Percentiles rank a stretch among this genome's conserved stretches.
Evolutionary conservation across 2,888 invertebrate genomes (phyloP).

Genomic region (Temnothorax unifasciatus): DNA sequence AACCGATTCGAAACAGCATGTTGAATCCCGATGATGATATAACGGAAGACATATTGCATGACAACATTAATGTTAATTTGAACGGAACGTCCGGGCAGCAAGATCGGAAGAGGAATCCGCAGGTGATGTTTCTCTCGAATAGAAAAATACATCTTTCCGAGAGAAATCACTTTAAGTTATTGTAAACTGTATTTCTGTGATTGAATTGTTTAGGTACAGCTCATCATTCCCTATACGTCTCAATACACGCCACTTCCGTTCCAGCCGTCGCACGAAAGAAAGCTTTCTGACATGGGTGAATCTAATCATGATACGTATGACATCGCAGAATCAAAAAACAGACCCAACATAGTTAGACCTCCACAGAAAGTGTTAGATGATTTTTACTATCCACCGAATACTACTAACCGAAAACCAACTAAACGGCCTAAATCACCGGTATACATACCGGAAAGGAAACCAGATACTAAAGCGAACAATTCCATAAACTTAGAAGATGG

Average conservation of each 20-base stretch:
- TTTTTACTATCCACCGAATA: conserved; percentile 62
- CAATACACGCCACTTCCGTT: conserved; percentile 88
- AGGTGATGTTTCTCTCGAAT: conserved; percentile 71
- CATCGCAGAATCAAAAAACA: conserved; percentile 79
- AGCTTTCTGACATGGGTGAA: conserved; percentile 65
- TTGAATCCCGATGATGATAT: too few species aligned
- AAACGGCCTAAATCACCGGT: conserved; percentile 76
- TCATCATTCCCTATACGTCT: conserved; percentile 93
- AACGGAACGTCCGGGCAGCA: conserved; percentile 59
- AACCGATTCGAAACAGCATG: too few species aligned
- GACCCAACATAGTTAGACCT: conserved; percentile 56
- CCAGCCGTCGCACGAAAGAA: conserved; percentile 77
- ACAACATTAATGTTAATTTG: not conserved
- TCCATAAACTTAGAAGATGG: conserved; percentile 89
- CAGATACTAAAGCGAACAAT: conserved; percentile 83
- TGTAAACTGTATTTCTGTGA: not conserved
- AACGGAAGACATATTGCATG: not conserved
- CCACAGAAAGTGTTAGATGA: conserved; percentile 64
- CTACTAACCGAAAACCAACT: not conserved
- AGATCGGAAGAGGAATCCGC: conserved; percentile 78
- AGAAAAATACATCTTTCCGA: not conserved
- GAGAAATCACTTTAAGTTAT: not conserved
- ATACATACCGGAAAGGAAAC: conserved; percentile 69
- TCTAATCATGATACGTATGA: conserved; percentile 82
- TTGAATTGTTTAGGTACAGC: conserved; percentile 88